Evolutionary conservation across 2,888 invertebrate genomes (phyloP), one percentile per base, ranked within the genome.

Genomic region (Minunthozetes semirufus): DNA sequence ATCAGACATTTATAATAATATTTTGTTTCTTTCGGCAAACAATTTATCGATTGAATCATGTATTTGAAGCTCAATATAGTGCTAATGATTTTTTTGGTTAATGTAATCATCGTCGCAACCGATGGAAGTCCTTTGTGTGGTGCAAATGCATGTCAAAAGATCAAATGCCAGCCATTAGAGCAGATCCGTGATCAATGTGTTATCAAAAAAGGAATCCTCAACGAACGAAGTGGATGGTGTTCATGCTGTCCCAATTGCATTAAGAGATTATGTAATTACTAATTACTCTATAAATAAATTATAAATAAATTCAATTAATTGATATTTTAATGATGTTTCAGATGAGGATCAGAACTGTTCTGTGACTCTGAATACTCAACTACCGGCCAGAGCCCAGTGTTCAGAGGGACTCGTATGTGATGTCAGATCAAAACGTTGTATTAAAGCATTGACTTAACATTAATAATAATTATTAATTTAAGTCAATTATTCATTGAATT

Each of bases 301-400:
- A 33, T 63, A n/a, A 11, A 33, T 29, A 33, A 9, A 38, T 29
- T 38, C 29, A 33, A 17, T 9, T 27, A 6, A 33, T 9, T n/a
- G 33, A 33, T 38, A 9, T 33, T 13, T 63, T 0, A 56, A 25
- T 33, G 17, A 17, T 25, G n/a, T n/a, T n/a, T 29, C 33, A 63
- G 63, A 63, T 63, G 63, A 63, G 33, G 63, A 63, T 8, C 63
- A 63, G 63, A 33, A 63, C 63, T 63, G 63, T 38, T 63, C 63
- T 33, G 63, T 63, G 33, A 63, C 63, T 63, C 63, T 63, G 4
- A 63, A 27, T 17, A n/a, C n/a, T 19, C 63, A 33, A 63, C n/a
- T 63, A 33, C 63, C 63, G 17, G 9, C 33, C 17, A 63, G 63
- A 11, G 63, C 63, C 11, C 33, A n/a, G 11, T 63, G 63, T 33